Conservation (phyloP, 2,888 invertebrate species). For the Drosophila stalkeri region DNA sequence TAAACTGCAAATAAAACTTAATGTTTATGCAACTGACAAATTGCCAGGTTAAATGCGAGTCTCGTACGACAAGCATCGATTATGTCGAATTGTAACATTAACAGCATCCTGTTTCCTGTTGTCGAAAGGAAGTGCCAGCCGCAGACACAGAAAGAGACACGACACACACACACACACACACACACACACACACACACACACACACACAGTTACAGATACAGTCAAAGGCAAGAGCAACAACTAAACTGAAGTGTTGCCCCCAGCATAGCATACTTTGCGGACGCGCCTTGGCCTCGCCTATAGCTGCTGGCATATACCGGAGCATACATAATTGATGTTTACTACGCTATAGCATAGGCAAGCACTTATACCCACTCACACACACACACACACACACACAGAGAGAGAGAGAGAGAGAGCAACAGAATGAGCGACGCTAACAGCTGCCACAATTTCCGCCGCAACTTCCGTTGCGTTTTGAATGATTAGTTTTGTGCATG, state of each 20-base stretch:
- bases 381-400: conserved; percentile 24
- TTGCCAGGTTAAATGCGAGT: conserved; percentile 78
- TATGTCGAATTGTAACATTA: conserved; percentile 75
- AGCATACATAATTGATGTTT: conserved; percentile 77
- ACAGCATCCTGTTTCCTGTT: conserved; percentile 77
- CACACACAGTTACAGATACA: background rate
- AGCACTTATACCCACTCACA: conserved; percentile 14
- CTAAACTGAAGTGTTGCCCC: background rate
- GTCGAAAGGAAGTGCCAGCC: conserved; percentile 59
- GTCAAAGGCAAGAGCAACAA: conserved; percentile 10
- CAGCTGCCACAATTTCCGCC: conserved; percentile 64
- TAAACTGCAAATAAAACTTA: conserved; percentile 74
- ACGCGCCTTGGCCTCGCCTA: conserved; percentile 61
- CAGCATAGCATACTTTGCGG: conserved; percentile 70
- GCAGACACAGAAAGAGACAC: conserved; percentile 11
- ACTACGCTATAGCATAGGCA: conserved; percentile 39
- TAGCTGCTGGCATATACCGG: conserved; percentile 59
- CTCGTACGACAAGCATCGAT: conserved; percentile 80
- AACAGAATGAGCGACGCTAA: conserved; percentile 14
- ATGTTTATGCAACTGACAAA: conserved; percentile 76
- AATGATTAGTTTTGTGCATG: conserved; percentile 73
- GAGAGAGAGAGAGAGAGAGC: background rate
- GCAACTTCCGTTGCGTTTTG: conserved; percentile 67
- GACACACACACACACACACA: conserved; percentile 15
- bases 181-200: conserved; percentile 17